Evolutionary conservation across 2,113 vertebrate species (phyloP).

Genomic region (Artemisiospiza belli): DNA sequence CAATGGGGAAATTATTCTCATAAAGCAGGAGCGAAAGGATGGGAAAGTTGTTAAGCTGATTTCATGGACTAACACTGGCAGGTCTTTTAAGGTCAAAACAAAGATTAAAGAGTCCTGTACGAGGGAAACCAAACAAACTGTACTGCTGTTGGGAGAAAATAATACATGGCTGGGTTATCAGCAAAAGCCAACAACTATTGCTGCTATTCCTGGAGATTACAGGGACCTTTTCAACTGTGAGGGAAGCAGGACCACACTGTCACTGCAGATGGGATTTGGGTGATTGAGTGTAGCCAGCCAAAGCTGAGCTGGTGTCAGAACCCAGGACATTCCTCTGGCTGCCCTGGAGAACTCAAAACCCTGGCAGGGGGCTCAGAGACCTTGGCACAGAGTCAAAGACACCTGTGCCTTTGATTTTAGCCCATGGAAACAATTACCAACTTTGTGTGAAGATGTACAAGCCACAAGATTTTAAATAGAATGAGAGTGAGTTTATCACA

Average conservation of each 20-base stretch:
- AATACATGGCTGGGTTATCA: conserved; percentile 27
- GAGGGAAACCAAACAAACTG: background rate
- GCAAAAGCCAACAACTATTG: background rate
- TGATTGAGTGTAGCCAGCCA: background rate
- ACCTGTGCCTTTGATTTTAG: too few relatives aligned
- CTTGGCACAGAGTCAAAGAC: too few relatives aligned
- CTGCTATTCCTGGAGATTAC: background rate
- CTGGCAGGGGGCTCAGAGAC: too few relatives aligned
- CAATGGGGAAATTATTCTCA: conserved; percentile 55
- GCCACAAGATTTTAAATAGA: too few relatives aligned
- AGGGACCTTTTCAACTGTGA: conserved; percentile 37
- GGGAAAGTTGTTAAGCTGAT: conserved; percentile 54
- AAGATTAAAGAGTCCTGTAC: conserved; percentile 38
- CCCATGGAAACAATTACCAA: too few relatives aligned
- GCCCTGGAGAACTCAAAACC: too few relatives aligned
- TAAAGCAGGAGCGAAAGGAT: conserved; percentile 31
- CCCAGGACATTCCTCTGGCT: too few relatives aligned
- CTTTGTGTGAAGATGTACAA: too few relatives aligned
- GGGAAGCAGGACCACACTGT: background rate
- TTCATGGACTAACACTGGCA: conserved; percentile 24
- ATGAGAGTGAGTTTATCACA: too few relatives aligned
- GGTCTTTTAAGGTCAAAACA: conserved; percentile 49
- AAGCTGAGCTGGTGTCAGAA: background rate
- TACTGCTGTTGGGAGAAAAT: background rate
- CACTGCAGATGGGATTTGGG: conserved; percentile 10